These are phyloP conservation scores for Manis pentadactyla DNA, from an alignment of 2,797 vertebrate species.

Conservation along the genomic window DNA sequence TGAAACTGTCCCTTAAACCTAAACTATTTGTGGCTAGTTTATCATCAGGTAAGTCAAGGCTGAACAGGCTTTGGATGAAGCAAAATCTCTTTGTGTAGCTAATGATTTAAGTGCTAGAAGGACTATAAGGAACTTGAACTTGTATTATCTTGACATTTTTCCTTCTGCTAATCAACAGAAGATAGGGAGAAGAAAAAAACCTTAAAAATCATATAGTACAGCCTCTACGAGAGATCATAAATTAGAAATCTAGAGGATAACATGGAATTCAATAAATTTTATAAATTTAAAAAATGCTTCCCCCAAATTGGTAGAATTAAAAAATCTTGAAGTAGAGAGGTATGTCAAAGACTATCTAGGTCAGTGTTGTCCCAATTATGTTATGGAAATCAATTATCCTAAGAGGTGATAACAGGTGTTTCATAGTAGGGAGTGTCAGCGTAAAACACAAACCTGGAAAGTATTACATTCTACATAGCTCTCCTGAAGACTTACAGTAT, in stretches of 20 bases:
- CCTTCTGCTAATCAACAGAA: conserved; percentile 23
- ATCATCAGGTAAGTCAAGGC: conserved; percentile 18
- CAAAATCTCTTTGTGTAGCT: background rate
- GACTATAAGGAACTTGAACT: conserved; percentile 15
- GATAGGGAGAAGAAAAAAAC: background rate
- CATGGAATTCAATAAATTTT: background rate
- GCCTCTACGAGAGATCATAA: background rate
- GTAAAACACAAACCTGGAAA: background rate
- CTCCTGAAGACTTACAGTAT: background rate
- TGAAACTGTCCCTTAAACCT: background rate
- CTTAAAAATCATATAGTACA: conserved; percentile 6
- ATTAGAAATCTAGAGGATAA: conserved; percentile 18
- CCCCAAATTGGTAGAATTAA: background rate
- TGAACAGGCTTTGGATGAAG: background rate
- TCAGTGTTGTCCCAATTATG: background rate
- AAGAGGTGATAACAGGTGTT: background rate
- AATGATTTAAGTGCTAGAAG: conserved; percentile 22
- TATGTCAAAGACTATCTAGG: background rate
- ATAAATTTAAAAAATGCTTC: conserved; percentile 18
- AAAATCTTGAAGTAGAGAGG: conserved; percentile 13
- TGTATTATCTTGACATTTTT: conserved; percentile 38
- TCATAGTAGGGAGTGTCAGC: background rate
- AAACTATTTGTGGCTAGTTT: conserved; percentile 42
- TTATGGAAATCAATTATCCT: conserved; percentile 14
- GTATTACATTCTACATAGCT: background rate